Percentiles rank a stretch among this genome's conserved stretches.
These are phyloP conservation scores for Melinaea marsaeus DNA, from an alignment of 2,888 invertebrate species.

Conservation along the genomic window DNA sequence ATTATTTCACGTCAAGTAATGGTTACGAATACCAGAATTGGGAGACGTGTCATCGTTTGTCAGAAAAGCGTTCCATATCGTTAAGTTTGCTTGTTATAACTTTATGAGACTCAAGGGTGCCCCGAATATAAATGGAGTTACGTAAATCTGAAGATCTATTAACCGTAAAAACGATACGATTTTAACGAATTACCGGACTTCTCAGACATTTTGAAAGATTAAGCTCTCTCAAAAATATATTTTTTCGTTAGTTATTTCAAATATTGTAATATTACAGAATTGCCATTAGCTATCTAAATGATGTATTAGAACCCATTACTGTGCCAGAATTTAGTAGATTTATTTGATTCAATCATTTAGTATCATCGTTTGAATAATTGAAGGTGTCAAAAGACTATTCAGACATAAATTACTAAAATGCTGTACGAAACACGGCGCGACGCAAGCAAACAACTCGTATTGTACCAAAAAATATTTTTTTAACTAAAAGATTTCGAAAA, in stretches of 20 bases:
- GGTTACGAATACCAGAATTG: constrained; percentile 31
- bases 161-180: constrained; percentile 21
- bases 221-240: not conserved
- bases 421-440: not conserved
- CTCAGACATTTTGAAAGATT: not conserved
- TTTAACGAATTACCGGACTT: constrained; percentile 9
- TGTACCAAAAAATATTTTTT: not conserved
- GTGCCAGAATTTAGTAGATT: constrained; percentile 8
- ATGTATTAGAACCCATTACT: constrained; percentile 11
- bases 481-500: not conserved
- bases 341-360: constrained; percentile 1
- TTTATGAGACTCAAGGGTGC: constrained; percentile 55
- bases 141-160: constrained; percentile 25
- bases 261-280: not conserved
- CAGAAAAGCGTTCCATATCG: constrained; percentile 52
- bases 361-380: constrained; percentile 5
- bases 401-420: not conserved
- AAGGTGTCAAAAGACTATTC: not conserved
- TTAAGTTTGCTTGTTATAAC: constrained; percentile 73
- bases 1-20: constrained; percentile 32
- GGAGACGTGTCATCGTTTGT: constrained; percentile 52
- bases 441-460: not conserved
- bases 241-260: not conserved
- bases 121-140: constrained; percentile 59
- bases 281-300: constrained; percentile 15